These are phyloP conservation scores for Cotesia chilonis DNA, from an alignment of 1,140 invertebrate genomes.

Conservation along the genomic window DNA sequence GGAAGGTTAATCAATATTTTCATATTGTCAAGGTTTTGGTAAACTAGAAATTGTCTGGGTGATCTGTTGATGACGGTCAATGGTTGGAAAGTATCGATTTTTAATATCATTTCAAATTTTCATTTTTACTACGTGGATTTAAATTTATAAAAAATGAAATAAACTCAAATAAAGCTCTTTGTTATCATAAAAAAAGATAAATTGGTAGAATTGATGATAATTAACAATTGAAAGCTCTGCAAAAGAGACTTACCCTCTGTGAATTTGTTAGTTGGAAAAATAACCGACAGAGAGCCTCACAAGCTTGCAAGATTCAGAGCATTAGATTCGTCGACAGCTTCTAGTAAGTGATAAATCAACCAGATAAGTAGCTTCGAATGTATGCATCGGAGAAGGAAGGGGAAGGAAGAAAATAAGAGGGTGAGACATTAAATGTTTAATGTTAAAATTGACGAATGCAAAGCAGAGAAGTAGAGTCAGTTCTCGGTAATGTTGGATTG, in stretches of 20 bases:
- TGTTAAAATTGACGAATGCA: neutral
- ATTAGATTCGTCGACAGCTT: slow-evolving; percentile 43
- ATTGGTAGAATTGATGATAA: no score
- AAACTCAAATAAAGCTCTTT: no score
- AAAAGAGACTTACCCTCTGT: no score
- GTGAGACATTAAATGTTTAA: slow-evolving; percentile 12
- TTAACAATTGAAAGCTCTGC: no score
- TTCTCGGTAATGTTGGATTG: slow-evolving; percentile 20
- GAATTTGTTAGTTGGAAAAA: neutral
- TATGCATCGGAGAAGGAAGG: neutral
- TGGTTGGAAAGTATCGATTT: no score
- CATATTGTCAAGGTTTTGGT: neutral
- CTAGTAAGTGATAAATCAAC: slow-evolving; percentile 64
- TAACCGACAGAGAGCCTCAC: slow-evolving; percentile 35
- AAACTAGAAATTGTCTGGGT: no score
- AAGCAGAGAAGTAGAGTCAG: slow-evolving; percentile 26
- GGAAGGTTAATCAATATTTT: slow-evolving; percentile 5
- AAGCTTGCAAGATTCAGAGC: no score
- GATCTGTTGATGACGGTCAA: no score
- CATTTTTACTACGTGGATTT: no score
- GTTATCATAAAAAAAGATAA: no score
- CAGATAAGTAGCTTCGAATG: slow-evolving; percentile 52
- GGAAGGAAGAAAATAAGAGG: slow-evolving; percentile 11
- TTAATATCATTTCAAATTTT: no score
- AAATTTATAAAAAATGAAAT: no score